phyloP scores from a whole-genome alignment of 2,113 vertebrate genomes.

The Rana temporaria region DNA sequence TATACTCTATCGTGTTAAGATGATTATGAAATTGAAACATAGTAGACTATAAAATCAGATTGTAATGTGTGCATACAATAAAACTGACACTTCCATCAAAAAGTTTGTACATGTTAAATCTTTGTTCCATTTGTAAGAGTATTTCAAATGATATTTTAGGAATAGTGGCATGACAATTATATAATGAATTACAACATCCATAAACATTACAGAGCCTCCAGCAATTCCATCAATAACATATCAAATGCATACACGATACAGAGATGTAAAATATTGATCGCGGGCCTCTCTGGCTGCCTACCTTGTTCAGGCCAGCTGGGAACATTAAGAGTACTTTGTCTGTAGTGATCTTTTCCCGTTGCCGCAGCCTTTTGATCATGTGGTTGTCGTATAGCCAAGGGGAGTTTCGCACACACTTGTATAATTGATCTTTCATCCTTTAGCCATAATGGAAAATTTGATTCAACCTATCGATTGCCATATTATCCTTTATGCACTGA shows the following conservation, averaged over 20 bases:
- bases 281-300: constrained; percentile 4
- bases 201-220: neutral
- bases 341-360: constrained; percentile 18
- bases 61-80: no score
- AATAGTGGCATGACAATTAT: neutral
- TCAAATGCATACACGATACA: constrained; percentile 25
- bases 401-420: neutral
- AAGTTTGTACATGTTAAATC: no score
- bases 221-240: constrained; percentile 47
- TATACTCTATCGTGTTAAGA: no score
- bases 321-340: constrained; percentile 31
- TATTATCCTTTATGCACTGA: neutral
- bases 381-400: neutral
- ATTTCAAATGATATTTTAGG: neutral
- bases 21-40: no score
- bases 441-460: constrained; percentile 1
- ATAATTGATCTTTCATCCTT: constrained; percentile 20
- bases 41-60: no score
- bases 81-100: no score
- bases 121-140: neutral
- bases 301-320: neutral
- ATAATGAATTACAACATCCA: neutral
- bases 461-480: constrained; percentile 23
- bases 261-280: constrained; percentile 44
- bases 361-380: constrained; percentile 16